Evolutionary conservation across 2,888 invertebrate species (phyloP).

Genomic region (Teinopalpus imperialis): DNA sequence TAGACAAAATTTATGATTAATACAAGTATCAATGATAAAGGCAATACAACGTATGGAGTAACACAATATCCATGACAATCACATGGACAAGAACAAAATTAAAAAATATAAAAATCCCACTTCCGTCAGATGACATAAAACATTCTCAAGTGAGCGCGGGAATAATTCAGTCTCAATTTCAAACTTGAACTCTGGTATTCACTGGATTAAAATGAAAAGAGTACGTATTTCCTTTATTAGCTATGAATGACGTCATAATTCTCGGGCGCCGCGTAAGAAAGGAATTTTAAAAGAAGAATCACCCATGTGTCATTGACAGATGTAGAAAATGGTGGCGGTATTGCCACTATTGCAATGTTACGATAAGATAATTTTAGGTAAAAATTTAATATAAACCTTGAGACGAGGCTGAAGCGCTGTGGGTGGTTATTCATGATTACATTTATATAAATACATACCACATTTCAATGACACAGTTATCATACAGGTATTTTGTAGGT

Average conservation of each 20-base stretch:
- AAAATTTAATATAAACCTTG: constrained; percentile 20
- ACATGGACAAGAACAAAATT: neutral
- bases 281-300: constrained; percentile 17
- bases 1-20: no score
- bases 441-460: constrained; percentile 8
- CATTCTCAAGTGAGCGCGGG: constrained; percentile 11
- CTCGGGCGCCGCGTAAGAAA: constrained; percentile 2
- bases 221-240: constrained; percentile 19
- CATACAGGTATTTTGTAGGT: constrained; percentile 9
- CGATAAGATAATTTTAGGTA: constrained; percentile 9
- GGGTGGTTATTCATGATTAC: constrained; percentile 6
- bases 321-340: constrained; percentile 16
- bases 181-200: constrained; percentile 12
- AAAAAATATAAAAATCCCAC: constrained; percentile 4
- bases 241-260: constrained; percentile 23
- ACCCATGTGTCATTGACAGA: constrained; percentile 15
- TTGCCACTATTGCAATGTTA: constrained; percentile 3
- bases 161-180: constrained; percentile 17
- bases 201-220: constrained; percentile 20
- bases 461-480: neutral
- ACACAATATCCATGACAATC: neutral
- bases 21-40: no score
- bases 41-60: neutral
- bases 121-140: constrained; percentile 16
- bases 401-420: constrained; percentile 4